Base-by-base conservation (phyloP, 2,888 invertebrate species). In the Cosmorhoe ocellata region DNA sequence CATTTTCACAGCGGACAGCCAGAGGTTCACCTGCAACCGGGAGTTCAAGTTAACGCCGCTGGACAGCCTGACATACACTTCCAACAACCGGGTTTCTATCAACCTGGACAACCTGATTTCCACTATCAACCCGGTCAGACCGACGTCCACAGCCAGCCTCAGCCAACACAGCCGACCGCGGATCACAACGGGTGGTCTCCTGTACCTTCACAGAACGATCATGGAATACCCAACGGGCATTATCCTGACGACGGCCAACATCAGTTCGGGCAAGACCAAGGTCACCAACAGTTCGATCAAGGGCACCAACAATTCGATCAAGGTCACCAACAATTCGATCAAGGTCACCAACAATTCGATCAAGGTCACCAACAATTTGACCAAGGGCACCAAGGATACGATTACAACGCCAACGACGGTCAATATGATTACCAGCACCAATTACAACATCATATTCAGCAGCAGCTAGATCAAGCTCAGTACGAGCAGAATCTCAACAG, bases 131-230 rank as follows among this genome's bases (percentile, higher is more conserved):
- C 39, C 3, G 58, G 52, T 10, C 58, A 51, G 22, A 43, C 44
- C 4, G 57, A 58, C 34, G 31, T 51, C 3, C 53, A 55, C 31
- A 22, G 36, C 18, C 62, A 59, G 56, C 67, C 74, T 24, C 78
- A 78, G 31, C 70, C 75, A 0, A 56, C 66, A 0, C 51, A 71
- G 5, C 76, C 74, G 14, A 64, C 75, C 1, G 48, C 81, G n/a
- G 87, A 88, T 28, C 79, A 82, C 57, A 75, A 86, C 9, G 89
- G 88, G 4, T 89, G 89, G 89, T 80, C 87, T 1, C 89, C 89
- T 1, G 81, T 89, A n/a, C 72, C 80, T 1, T 30, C 78, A 0
- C 78, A 80, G 13, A 75, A 76, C 24, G 81, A 84, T 14, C 41
- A 69, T 2, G 59, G 64, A 1, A 59, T 68, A 2, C 39, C 57